Base-by-base conservation (phyloP, 1,140 invertebrate species). In the Penaeus indicus region DNA sequence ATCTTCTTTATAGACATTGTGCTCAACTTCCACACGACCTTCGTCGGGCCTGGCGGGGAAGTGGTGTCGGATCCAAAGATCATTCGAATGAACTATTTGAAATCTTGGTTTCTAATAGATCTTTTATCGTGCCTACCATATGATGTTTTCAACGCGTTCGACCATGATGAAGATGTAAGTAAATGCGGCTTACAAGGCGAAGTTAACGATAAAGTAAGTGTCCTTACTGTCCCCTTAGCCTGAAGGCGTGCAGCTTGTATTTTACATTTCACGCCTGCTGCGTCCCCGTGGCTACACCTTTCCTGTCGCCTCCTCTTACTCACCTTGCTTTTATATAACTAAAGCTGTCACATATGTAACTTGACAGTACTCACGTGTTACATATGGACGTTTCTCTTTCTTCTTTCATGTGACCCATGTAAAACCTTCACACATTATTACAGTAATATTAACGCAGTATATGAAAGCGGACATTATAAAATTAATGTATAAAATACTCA, bases 1-100 rank as follows among this genome's bases (percentile, higher is more conserved):
- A 98, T 99, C 92, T 99, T 99, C 94, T 99, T 99, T 94, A 99
- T 99, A 93, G 99, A 99, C 94, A 99, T 99, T 93, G 97, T 99
- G 92, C 96, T 99, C 92, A 99, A 99, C 94, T 99, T 99, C 94
- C 99, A 99, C 94, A 99, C 99, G 88, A 99, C 99, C 84, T 99
- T 99, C 94, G 99, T 99, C 90, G 98, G 99, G 60, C 97, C 98
- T 22, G 98, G 98, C 86, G 98, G 98, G 64, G 98, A 99, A 94
- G 98, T 99, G 84, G 98, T 99, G 91, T 98, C 97, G 91, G 98
- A 99, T 94, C 98, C 98, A 3, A 98, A 98, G 93, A 97, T 96
- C 87, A 99, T 99, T 92, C 94, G 98, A 91, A 98, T 98, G 96
- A 99, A 99, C 94, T 99, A 99, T 94, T 95, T 99, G 90, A 99